Base-by-base conservation (phyloP, 2,797 vertebrate genomes). In the Cirrhinus mrigala region DNA sequence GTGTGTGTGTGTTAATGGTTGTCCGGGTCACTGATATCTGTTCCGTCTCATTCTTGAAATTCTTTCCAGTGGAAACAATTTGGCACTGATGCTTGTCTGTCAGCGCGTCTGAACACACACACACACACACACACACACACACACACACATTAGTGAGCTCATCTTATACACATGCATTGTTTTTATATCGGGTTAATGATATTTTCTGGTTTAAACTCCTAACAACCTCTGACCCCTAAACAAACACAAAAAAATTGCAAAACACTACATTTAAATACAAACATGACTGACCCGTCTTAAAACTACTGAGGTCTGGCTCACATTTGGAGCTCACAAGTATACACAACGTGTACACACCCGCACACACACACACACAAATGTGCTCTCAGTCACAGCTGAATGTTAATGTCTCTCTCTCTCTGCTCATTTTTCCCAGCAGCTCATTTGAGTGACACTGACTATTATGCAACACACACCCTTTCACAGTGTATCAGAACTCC, bases 31-130 rank as follows among this genome's bases (percentile, higher is more conserved):
- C 94, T 94, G 94, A 95, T 95, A 95, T 93, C 94, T 94, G 94
- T 95, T 96, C 94, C 92, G 83, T 92, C 90, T 92, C 94, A 96
- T 96, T 96, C 94, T 91, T 92, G 87, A 92, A 94, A 96, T 96
- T 96, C 96, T 96, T 96, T 96, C 96, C 95, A 90, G 80, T 95
- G 95, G 95, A 96, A 96, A 96, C 94, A 95, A 96, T 95, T 92
- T 90, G 91, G 90, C 86, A 88, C 93, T 95, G 94, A 95, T 94
- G 93, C 93, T 90, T 90, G 93, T 94, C 94, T 95, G 94, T 95
- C 95, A 94, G 93, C 92, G 81, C 88, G 90, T 93, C 90, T 92
- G 91, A 94, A 81, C 71, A 89, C 90, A 91, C 91, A 91, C 92
- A 91, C 87, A 79, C 89, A 86, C 88, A 88, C 76, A 81, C 89